Base-by-base conservation (phyloP, 2,888 invertebrate species). In the Pristionchus exspectatus region DNA sequence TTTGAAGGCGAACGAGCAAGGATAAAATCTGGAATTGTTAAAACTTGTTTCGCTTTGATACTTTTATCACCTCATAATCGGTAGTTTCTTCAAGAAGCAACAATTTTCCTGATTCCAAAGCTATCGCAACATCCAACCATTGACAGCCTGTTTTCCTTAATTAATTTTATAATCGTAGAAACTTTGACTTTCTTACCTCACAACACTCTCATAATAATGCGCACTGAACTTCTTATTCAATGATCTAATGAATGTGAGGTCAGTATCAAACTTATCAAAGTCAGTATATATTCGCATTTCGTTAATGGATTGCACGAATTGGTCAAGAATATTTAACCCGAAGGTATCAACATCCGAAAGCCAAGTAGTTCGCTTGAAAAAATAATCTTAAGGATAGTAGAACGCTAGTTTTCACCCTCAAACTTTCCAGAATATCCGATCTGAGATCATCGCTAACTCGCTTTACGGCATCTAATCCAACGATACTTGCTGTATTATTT, bases 351-450 rank as follows among this genome's bases (percentile, higher is more conserved):
- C 50, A 18, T 72, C 56, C 0, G 72, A 24, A 16, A 88, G 77
- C 88, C 88, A 88, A 21, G 88, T 30, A 14, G 74, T 88, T 30
- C 33, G 56, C 88, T 88, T 33, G 18, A 87, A 87, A 24, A 21
- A 30, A 16, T 12, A 12, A 16, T 30, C 7, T 59, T 10, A 4
- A n/a, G 4, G n/a, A 16, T 27, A 27, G 5, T 33, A 30, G 0
- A 14, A 21, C 12, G 30, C 3, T 30, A 30, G 30, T 0, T 0
- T 7, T 69, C 10, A 87, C 87, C 27, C 66, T 38, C 44, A 87
- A 33, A n/a, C 69, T 87, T 9, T 87, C 56, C n/a, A 69, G 30
- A 50, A 87, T 27, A n/a, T 27, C 54, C 44, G 50, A 10, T 77
- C 38, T 33, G 27, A 74, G 54, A 16, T 88, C 74, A n/a, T 77